phyloP scores from a whole-genome alignment of 2,888 invertebrate genomes.

The Andrena fulva region DNA sequence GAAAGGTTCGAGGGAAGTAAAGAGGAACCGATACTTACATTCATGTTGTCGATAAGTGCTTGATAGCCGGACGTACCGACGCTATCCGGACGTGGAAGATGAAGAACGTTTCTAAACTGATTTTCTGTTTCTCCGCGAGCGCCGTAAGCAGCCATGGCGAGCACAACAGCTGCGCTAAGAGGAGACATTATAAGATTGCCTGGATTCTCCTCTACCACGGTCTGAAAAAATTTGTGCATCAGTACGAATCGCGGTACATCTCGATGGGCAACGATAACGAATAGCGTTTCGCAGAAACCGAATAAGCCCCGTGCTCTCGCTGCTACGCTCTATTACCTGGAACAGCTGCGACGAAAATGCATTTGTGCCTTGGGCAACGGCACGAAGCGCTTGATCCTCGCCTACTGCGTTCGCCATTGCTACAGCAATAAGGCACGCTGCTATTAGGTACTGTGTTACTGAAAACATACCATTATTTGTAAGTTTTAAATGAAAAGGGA shows the following conservation, averaged over 20 bases:
- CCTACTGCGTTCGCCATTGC: conserved; percentile 47
- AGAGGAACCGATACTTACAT: conserved; percentile 18
- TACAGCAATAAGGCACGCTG: conserved; percentile 33
- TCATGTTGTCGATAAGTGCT: conserved; percentile 71
- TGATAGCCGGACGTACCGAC: conserved; percentile 68
- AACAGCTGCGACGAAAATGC: conserved; percentile 70
- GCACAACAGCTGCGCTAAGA: conserved; percentile 79
- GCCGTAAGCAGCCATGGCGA: conserved; percentile 79
- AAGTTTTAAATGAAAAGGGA: background rate
- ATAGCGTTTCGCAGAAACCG: background rate
- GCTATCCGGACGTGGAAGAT: conserved; percentile 67
- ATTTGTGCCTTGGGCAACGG: conserved; percentile 65
- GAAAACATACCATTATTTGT: conserved; percentile 16
- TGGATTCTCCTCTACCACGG: conserved; percentile 47
- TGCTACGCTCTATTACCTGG: conserved; percentile 58
- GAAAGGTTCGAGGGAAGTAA: no score
- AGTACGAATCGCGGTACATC: background rate
- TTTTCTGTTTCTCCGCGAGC: conserved; percentile 74
- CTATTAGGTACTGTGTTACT: conserved; percentile 49
- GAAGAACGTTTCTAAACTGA: conserved; percentile 72
- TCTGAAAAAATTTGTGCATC: conserved; percentile 58
- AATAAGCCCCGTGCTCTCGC: background rate
- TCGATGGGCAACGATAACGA: background rate
- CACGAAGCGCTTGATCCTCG: conserved; percentile 40
- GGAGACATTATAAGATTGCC: conserved; percentile 80